Base-by-base conservation (phyloP, 35 echinoderm and acorn worm genomes). In the Antedon bifida region DNA sequence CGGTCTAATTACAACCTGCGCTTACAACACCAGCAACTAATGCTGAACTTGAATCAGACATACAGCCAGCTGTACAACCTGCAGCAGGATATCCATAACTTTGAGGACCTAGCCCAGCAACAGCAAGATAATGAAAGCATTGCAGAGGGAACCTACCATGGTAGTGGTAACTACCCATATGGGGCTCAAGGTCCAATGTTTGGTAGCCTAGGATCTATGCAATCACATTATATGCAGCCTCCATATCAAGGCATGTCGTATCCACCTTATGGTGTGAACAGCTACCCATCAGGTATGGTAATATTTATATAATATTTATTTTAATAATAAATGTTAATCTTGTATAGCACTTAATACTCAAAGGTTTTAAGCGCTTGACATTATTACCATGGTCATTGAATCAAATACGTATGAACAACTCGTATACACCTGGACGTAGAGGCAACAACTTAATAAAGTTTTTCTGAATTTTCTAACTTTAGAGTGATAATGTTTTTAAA, bases 21-120 rank as follows among this genome's bases (percentile, higher is more conserved):
- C 26, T 74, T 99, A 23, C 95, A 99, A 36, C 95, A 99, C 36
- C 95, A 99, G 46, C 95, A 99, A 76, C 74, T 99, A 73, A 88
- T 89, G 95, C 82, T 99, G 32, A 99, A 99, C 83, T 78, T 97
- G 73, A 93, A 93, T 39, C 45, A 86, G 34, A 82, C 95, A 0
- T 99, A 99, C 86, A 93, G 88, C 74, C 90, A 89, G 84, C 23
- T 89, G 30, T 97, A 92, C 73, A 81, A 78, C 23, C 94, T 92
- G 55, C 94, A 97, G 82, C 35, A 82, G 29, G 90, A 91, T 28
- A 84, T 97, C 38, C 85, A 87, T 32, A 56, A 88, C 35, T 86
- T 97, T 32, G 77, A 87, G 35, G 36, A 84, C 33, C 23, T 73
- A 5, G 42, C 75, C 23, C 73, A 81, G 33, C 75, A 89, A 19